Conservation (phyloP, 2,797 vertebrate species). For the Myripristis murdjan region DNA sequence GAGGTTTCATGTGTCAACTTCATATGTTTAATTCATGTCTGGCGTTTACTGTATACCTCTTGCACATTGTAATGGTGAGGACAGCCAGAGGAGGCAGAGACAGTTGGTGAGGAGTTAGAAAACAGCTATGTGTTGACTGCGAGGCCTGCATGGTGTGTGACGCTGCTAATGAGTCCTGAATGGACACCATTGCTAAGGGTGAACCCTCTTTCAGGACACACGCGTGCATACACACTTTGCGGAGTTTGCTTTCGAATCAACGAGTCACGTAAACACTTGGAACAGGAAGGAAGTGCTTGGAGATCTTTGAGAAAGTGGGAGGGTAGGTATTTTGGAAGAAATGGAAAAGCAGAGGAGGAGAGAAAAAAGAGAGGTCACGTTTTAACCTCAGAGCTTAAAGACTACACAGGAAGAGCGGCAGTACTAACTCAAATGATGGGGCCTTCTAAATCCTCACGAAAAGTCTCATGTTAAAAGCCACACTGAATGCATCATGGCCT, state of each 20-base stretch:
- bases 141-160: constrained; percentile 8
- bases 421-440: accelerated
- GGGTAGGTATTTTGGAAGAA: neutral
- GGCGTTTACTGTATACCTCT: constrained; percentile 16
- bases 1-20: constrained; percentile 46
- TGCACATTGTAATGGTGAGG: constrained; percentile 23
- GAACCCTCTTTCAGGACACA: constrained; percentile 19
- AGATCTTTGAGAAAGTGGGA: too few relatives aligned
- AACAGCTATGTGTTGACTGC: constrained; percentile 25
- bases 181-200: constrained; percentile 7
- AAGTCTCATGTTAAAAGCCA: neutral
- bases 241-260: constrained; percentile 16
- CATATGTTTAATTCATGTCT: constrained; percentile 44
- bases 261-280: constrained; percentile 1
- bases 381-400: neutral
- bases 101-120: neutral
- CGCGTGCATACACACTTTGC: neutral
- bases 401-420: neutral
- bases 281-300: neutral
- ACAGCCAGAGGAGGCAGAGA: constrained; percentile 9
- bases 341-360: neutral
- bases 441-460: neutral
- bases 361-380: neutral
- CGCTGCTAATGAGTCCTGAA: neutral
- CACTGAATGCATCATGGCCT: neutral